Evolutionary conservation across 2,113 vertebrate genomes (phyloP).

Genomic region (Aspidoscelis tigris): DNA sequence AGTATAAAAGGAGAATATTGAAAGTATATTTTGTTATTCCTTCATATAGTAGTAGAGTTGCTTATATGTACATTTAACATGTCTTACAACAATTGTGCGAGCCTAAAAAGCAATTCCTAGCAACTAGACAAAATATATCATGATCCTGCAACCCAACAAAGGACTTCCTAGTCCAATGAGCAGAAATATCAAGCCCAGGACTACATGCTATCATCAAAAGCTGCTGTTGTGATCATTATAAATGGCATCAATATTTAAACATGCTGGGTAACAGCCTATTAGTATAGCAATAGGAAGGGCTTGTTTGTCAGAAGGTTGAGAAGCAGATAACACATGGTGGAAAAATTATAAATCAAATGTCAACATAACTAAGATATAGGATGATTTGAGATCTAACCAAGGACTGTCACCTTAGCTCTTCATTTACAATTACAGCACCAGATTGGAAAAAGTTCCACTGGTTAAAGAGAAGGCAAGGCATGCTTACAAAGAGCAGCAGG

Average conservation of each 20-base stretch:
- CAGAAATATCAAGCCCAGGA: not conserved
- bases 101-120: too few relatives aligned
- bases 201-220: conserved; percentile 29
- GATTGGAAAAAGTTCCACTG: not conserved
- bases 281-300: conserved; percentile 26
- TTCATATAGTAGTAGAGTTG: too few relatives aligned
- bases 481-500: conserved; percentile 18
- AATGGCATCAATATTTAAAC: conserved; percentile 22
- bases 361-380: fast-evolving
- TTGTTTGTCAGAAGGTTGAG: not conserved
- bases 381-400: not conserved
- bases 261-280: conserved; percentile 43
- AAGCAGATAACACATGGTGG: not conserved
- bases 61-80: too few relatives aligned
- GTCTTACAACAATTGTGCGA: too few relatives aligned
- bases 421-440: not conserved
- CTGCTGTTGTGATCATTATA: not conserved
- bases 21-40: too few relatives aligned
- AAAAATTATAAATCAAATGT: not conserved
- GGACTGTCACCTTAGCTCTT: not conserved
- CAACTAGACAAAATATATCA: not conserved
- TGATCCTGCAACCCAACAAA: not conserved
- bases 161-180: too few relatives aligned
- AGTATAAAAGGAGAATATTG: too few relatives aligned
- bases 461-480: not conserved